phyloP scores from a whole-genome alignment of 2,113 vertebrate genomes.

The Sebastes schlegelii region DNA sequence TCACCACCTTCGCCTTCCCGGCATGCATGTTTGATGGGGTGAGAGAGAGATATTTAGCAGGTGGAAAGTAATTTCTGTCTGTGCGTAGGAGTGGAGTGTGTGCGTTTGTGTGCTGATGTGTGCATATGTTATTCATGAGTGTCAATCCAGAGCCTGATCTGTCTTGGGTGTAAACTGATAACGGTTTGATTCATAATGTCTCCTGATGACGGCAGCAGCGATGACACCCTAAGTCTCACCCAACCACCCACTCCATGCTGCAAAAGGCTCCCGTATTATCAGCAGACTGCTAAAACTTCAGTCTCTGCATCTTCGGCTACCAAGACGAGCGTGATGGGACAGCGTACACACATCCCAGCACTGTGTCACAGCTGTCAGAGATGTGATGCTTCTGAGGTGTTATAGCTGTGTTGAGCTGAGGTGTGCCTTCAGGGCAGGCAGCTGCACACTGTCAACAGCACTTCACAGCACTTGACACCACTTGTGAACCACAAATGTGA shows the following conservation, averaged over 20 bases:
- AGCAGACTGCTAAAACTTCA: constrained; percentile 5
- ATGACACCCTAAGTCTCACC: background rate
- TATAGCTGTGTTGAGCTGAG: constrained; percentile 37
- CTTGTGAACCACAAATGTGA: constrained; percentile 36
- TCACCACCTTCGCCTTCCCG: constrained; percentile 51
- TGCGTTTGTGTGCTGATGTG: constrained; percentile 30
- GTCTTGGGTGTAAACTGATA: constrained; percentile 37
- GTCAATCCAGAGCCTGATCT: constrained; percentile 35
- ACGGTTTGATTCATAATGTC: constrained; percentile 12
- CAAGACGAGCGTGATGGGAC: constrained; percentile 24
- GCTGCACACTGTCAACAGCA: constrained; percentile 49
- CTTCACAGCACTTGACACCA: constrained; percentile 40
- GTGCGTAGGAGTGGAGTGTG: constrained; percentile 29
- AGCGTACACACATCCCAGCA: background rate
- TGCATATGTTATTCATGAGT: constrained; percentile 31
- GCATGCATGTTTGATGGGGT: constrained; percentile 60
- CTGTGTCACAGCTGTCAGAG: constrained; percentile 42
- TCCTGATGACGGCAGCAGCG: constrained; percentile 1
- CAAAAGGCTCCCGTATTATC: background rate
- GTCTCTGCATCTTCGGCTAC: constrained; percentile 12
- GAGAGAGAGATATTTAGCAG: constrained; percentile 60
- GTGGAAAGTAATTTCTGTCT: constrained; percentile 40
- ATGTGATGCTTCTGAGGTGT: constrained; percentile 44
- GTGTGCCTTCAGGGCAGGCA: constrained; percentile 52
- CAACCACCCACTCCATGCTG: too few species aligned